Evolutionary conservation across 2,797 vertebrate species (phyloP), one percentile per base, ranked within the genome.

Genomic region (Enteromius radiatus): DNA sequence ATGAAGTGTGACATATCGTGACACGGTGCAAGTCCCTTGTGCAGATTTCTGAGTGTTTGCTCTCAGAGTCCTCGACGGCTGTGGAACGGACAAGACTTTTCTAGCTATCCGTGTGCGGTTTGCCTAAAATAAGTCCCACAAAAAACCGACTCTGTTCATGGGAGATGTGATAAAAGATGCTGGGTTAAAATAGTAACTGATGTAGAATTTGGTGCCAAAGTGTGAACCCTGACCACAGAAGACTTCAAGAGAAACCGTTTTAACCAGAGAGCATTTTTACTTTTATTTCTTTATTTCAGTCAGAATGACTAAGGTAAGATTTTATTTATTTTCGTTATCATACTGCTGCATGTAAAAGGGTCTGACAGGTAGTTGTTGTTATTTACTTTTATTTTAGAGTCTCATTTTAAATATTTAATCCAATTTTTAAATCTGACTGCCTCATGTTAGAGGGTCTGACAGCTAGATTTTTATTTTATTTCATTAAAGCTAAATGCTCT

Each of bases 11-110:
- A 94, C 92, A 93, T 93, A 91, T 93, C 89, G 83, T 90, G 89
- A 94, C 93, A 93, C 89, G 89, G 89, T 91, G 89, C 88, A 91
- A 91, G 90, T 90, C 88, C 67, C 87, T 84, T 89, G 83, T 33
- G 83, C 87, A 86, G 84, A 45, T 82, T 81, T 26, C 31, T 36
- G 69, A 23, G 77, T 86, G 86, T 93, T 93, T 92, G 88, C 84
- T 79, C 83, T 70, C 76, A 76, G 80, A 86, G 83, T 81, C 83
- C 63, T 31, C 36, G 73, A 86, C 64, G 69, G 81, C 33, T 4
- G 45, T 61, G 78, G 61, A 67, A 85, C 86, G 81, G 87, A 81
- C 75, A 70, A 45, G 43, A 87, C 71, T 88, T 91, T 90, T 93
- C 33, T 89, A 76, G 82, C 89, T 61, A 61, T 73, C 23, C 33